Base-by-base conservation (phyloP, 2,113 vertebrate genomes). In the Stegostoma tigrinum region DNA sequence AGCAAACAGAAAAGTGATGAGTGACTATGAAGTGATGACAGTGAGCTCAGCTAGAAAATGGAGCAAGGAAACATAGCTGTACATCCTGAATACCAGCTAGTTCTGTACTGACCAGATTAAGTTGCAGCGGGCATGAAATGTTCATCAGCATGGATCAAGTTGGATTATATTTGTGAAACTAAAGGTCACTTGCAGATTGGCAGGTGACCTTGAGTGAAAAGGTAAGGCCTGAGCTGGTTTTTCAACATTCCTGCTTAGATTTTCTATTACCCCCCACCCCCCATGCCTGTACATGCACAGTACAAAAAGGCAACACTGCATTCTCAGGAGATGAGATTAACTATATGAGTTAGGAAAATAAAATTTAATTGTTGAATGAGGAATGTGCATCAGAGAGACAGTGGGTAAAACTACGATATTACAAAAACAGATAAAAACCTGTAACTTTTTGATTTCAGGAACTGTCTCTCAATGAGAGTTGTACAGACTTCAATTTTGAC, bases 401-500 rank as follows among this genome's bases (percentile, higher is more conserved):
- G 64, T 5, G 0, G 95, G 96, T 96, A 96, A 90, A 95, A 97
- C 96, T 97, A 83, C 96, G 96, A 96, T 96, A 96, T 0, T 45
- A 93, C 45, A 96, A 97, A 97, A 97, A 97, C 97, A 97, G 97
- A 97, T 96, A 96, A 96, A 95, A 96, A 96, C 95, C 96, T 96
- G 78, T 96, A 95, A 96, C 95, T 96, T 96, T 96, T 96, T 96
- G 72, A 96, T 96, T 96, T 95, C 72, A 96, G 96, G 96, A 96
- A 95, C 96, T 96, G 95, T 97, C 96, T 97, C 96, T 97, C 97
- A 97, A 97, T 97, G 96, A 98, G 97, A 97, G 96, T 97, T 98
- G 97, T 98, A 61, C 27, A n/a, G 87, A 52, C 42, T 95, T 95
- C 30, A 42, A 95, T 70, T 95, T 95, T 75, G 72, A 94, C n/a